Evolutionary conservation across 2,797 vertebrate species (phyloP), one percentile per base, ranked within the genome.

Genomic region (Crotalus adamanteus): DNA sequence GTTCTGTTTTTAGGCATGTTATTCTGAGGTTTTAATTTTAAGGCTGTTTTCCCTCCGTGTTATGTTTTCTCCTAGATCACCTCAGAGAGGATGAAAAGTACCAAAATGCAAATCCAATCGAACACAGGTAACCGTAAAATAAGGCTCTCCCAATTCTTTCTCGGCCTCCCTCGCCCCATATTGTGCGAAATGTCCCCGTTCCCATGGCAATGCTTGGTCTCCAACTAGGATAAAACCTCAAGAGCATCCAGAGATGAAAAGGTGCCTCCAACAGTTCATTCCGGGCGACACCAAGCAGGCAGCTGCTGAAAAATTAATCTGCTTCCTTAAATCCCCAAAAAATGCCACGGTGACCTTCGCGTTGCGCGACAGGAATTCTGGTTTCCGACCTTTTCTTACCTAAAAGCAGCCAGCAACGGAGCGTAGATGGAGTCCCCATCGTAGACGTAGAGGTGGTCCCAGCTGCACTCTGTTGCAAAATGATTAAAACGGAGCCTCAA

Each of bases 381-480:
- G 42, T 31, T 87, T 78, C 37, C 87, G 37, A 94, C 37, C 22
- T 20, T 88, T 57, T 20, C 97, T 98, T 97, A 99, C 99, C 99
- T 99, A 97, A 99, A 99, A 28, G 98, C 99, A 51, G 99, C 99
- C 88, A 99, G 97, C 1, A 99, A 97, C 0, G 99, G 99, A 83
- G 99, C 98, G 6, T 99, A 99, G 94, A 99, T 98, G 37, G 99
- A 99, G 96, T 99, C 99, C 85, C 99, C 99, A 0, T 99, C 99
- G 47, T 99, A 99, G 51, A 99, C 98, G 0, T 99, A 99, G 1
- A 99, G 98, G 95, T 99, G 99, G 96, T 99, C 99, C 99, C 99
- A 99, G 95, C 99, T 99, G 98, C 99, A 99, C 90, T 99, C 99
- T 0, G 99, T 99, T 88, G 99, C 99, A 97, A 99, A 99, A 97